phyloP scores from a whole-genome alignment of 1,140 invertebrate species.

The Drosophila melanica region DNA sequence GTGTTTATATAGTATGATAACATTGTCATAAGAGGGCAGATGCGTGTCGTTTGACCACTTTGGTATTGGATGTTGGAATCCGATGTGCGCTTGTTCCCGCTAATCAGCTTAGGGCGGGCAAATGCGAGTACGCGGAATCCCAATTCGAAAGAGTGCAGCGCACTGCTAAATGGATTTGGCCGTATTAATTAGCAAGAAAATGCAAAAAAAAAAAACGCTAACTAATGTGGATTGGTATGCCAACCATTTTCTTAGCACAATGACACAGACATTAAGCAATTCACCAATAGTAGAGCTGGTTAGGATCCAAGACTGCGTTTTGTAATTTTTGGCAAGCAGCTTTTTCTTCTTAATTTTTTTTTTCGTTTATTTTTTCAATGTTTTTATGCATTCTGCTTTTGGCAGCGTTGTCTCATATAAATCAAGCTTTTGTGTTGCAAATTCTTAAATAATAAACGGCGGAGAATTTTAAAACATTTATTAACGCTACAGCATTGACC shows the following conservation, averaged over 20 bases:
- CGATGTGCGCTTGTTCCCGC: constrained; percentile 12
- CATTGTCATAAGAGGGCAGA: constrained; percentile 53
- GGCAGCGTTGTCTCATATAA: constrained; percentile 67
- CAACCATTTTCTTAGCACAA: not conserved
- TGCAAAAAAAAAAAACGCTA: constrained; percentile 59
- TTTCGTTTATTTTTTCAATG: not conserved
- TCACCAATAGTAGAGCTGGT: constrained; percentile 17
- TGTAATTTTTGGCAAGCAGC: constrained; percentile 23
- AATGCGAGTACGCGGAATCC: not conserved
- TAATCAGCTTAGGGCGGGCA: constrained; percentile 44
- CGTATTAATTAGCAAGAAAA: constrained; percentile 78
- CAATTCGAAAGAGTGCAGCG: not conserved
- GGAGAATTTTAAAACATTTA: constrained; percentile 56
- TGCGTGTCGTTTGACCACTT: constrained; percentile 19
- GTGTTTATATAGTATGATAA: constrained; percentile 77
- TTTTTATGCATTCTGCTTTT: constrained; percentile 61
- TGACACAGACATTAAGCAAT: constrained; percentile 4
- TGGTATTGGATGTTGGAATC: constrained; percentile 7
- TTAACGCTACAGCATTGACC: constrained; percentile 64
- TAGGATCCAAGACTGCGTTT: constrained; percentile 21
- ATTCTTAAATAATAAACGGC: constrained; percentile 53
- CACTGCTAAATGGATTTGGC: constrained; percentile 74
- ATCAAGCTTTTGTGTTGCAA: constrained; percentile 72
- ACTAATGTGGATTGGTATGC: constrained; percentile 39
- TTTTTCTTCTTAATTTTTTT: not conserved